Evolutionary conservation across 1,140 invertebrate species (phyloP), one percentile per base, ranked within the genome.

Genomic region (Aphelenchoides avenae): DNA sequence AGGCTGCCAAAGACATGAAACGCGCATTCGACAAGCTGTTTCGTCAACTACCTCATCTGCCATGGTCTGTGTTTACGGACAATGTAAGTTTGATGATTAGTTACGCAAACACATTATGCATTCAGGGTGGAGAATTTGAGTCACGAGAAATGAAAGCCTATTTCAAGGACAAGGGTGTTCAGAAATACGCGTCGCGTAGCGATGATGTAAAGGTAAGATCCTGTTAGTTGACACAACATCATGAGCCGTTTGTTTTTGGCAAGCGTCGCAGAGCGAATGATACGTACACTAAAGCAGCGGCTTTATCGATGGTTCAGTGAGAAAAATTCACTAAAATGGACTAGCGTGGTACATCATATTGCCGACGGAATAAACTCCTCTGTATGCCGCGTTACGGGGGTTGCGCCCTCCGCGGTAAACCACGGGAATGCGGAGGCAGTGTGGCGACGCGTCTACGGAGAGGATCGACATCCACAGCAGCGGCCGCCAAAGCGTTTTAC

Each of bases 181-280:
- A 29, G 3, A 33, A 48, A 22, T 27, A 20, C 15, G 34, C 18
- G 7, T 29, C 36, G 9, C 30, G 30, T 1, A 13, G 15, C 3
- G 24, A 39, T 2, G 34, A 24, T 5, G 39, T 64, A 1, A 56
- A 64, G 29, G 64, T 55, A 2, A 39, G 33, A 18, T 11, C n/a
- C n/a, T n/a, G n/a, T n/a, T n/a, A n/a, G n/a, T n/a, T n/a, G n/a
- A n/a, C n/a, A n/a, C n/a, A n/a, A n/a, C n/a, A n/a, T n/a, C n/a
- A n/a, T n/a, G n/a, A n/a, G n/a, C n/a, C n/a, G n/a, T n/a, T n/a
- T n/a, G n/a, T n/a, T n/a, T n/a, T n/a, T n/a, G n/a, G n/a, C n/a
- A n/a, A n/a, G n/a, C n/a, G n/a, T 69, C n/a, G 63, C 52, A 4
- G 61, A 64, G 34, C n/a, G 61, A 9, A 31, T 34, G 15, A 64